Percentiles rank a stretch among this genome's conserved stretches.
phyloP scores from a whole-genome alignment of 92 coral and sea anemone species.

The Diadumene lineata region DNA sequence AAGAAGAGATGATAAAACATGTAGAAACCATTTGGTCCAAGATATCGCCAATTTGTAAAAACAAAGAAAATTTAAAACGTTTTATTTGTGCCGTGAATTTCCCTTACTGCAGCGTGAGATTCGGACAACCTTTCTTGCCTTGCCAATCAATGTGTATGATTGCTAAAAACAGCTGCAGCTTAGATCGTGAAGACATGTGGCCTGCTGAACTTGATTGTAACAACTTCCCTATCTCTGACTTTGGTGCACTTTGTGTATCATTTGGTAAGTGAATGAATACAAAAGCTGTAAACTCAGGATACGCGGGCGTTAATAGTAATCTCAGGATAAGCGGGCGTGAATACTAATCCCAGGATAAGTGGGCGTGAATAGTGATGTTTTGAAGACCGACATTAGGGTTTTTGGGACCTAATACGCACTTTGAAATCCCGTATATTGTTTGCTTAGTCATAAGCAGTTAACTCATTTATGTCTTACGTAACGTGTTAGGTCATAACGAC shows the following conservation, averaged over 20 bases:
- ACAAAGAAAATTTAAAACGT: slow-evolving; percentile 8
- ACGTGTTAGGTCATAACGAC: no score
- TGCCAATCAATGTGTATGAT: slow-evolving; percentile 31
- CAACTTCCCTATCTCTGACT: slow-evolving; percentile 21
- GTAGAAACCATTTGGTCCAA: slow-evolving; percentile 19
- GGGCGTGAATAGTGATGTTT: no score
- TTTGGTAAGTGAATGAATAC: slow-evolving; percentile 20
- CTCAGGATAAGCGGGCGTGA: no score
- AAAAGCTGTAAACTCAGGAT: no score
- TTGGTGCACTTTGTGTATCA: slow-evolving; percentile 27
- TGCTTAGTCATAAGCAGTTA: no score
- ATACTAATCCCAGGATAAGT: no score
- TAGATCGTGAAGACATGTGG: neutral
- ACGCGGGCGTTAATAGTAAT: no score
- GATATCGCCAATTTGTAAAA: slow-evolving; percentile 12
- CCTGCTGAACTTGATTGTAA: slow-evolving; percentile 32
- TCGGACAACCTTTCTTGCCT: slow-evolving; percentile 25
- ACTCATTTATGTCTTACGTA: no score
- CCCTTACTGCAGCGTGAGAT: slow-evolving; percentile 21
- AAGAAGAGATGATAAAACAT: slow-evolving; percentile 15
- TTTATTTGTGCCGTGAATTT: slow-evolving; percentile 35
- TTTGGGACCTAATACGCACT: no score
- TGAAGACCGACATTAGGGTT: no score
- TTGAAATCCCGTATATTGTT: no score
- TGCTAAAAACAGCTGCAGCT: slow-evolving; percentile 11